Percentiles rank a stretch among this genome's conserved stretches.
phyloP scores from a whole-genome alignment of 1,140 invertebrate species.

The Drosophila lacertosa region DNA sequence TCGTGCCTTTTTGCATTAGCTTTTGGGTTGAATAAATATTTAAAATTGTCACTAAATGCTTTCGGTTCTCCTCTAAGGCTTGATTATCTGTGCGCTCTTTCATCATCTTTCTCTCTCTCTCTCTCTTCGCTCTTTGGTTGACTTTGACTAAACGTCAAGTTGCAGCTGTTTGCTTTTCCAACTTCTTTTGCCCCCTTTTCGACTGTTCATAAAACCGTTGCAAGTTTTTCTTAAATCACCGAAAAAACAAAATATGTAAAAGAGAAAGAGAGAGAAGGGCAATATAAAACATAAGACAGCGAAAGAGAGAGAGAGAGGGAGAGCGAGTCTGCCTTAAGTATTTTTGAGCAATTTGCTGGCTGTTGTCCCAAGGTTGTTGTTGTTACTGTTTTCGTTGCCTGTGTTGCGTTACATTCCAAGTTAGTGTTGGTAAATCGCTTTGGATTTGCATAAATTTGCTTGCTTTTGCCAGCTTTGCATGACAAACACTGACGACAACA shows the following conservation, averaged over 20 bases:
- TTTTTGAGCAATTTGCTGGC: slow-evolving; percentile 76
- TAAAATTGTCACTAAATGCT: slow-evolving; percentile 65
- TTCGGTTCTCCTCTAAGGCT: background rate
- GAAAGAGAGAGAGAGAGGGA: background rate
- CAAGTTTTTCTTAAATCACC: slow-evolving; percentile 71
- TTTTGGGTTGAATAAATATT: slow-evolving; percentile 29
- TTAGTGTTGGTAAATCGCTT: slow-evolving; percentile 81
- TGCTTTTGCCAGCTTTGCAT: slow-evolving; percentile 60
- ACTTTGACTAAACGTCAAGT: slow-evolving; percentile 60
- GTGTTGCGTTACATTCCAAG: slow-evolving; percentile 67
- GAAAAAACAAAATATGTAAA: slow-evolving; percentile 52
- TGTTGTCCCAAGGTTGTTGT: slow-evolving; percentile 27
- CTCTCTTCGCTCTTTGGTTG: background rate
- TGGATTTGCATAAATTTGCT: slow-evolving; percentile 81
- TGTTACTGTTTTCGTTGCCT: slow-evolving; percentile 23
- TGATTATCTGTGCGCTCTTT: background rate
- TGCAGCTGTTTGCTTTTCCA: slow-evolving; percentile 69
- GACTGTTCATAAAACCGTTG: slow-evolving; percentile 48
- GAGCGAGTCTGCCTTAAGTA: slow-evolving; percentile 55
- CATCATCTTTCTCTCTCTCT: background rate
- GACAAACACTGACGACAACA: slow-evolving; percentile 50
- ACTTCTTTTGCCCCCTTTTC: slow-evolving; percentile 11
- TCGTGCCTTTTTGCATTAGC: too few species aligned
- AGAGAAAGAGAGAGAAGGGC: background rate
- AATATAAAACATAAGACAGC: background rate